Base-by-base conservation (phyloP, 92 coral and sea anemone genomes). In the Bergia sp. region DNA sequence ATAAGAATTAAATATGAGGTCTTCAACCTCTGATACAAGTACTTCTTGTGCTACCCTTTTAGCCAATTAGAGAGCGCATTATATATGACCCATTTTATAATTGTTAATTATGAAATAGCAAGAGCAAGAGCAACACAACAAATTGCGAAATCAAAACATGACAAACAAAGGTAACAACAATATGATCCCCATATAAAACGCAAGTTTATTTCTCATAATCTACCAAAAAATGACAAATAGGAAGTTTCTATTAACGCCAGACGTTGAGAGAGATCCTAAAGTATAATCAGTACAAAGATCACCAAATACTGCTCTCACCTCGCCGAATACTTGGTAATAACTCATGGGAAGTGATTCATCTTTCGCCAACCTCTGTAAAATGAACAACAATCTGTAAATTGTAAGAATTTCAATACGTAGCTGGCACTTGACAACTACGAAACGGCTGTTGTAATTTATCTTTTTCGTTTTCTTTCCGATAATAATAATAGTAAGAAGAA, bases 271-370 rank as follows among this genome's bases (percentile, higher is more conserved):
- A 61, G 13, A 55, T 61, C 16, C 0, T 61, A 0, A 61, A 61
- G 29, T 4, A 7, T 16, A 13, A 29, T 29, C 29, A 61, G 69
- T 18, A 37, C 1, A 38, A 61, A 45, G 4, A 0, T 38, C 44
- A 13, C 1, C 45, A 16, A 0, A 0, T 42, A 15, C 44, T 4
- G 21, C 50, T 29, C 89, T 88, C 66, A 96, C 99, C 98, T 96
- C 96, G 13, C 95, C 96, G 89, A 91, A 96, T 7, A 91, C 99
- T 87, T 94, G 96, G 77, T 96, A 96, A 81, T 93, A 96, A 76
- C 89, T 92, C 99, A 96, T 96, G 43, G 99, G 96, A 73, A 88
- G 85, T 21, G 96, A 85, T 42, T 87, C 86, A 61, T 92, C 96
- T 41, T 84, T 90, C 66, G 97, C 93, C 53, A 96, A 92, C 82